These are phyloP conservation scores for Psettodes erumei DNA, from an alignment of 2,113 vertebrate genomes.

Conservation along the genomic window DNA sequence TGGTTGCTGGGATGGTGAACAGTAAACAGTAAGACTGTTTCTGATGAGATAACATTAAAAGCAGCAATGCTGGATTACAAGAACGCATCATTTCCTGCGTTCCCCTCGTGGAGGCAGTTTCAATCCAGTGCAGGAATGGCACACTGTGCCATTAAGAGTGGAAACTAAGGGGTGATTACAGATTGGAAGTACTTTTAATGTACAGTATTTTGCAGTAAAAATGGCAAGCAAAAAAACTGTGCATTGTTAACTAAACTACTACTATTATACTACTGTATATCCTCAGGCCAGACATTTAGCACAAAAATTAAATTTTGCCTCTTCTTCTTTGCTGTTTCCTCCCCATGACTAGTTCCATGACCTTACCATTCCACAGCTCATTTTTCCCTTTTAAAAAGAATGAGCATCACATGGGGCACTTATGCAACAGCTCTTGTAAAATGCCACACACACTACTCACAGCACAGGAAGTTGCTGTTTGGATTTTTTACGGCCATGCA, in stretches of 20 bases:
- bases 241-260: too few relatives aligned
- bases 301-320: background rate
- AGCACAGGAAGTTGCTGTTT: constrained; percentile 52
- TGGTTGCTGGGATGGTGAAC: background rate
- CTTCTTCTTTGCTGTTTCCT: constrained; percentile 3
- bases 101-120: background rate
- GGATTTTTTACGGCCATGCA: constrained; percentile 34
- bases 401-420: constrained; percentile 47
- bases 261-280: background rate
- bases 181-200: background rate
- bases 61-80: background rate
- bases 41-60: constrained; percentile 7
- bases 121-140: background rate
- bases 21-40: background rate
- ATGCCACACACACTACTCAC: constrained; percentile 28
- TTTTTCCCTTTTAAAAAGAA: constrained; percentile 1
- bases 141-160: background rate
- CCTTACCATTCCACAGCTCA: constrained; percentile 23
- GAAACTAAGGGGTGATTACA: background rate
- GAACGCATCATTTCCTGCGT: background rate
- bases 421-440: constrained; percentile 49
- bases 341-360: constrained; percentile 32
- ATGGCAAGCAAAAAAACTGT: background rate
- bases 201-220: background rate
- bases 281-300: constrained; percentile 28